Conservation (phyloP, 2,888 invertebrate genomes). For the Epistrophe grossulariae region DNA sequence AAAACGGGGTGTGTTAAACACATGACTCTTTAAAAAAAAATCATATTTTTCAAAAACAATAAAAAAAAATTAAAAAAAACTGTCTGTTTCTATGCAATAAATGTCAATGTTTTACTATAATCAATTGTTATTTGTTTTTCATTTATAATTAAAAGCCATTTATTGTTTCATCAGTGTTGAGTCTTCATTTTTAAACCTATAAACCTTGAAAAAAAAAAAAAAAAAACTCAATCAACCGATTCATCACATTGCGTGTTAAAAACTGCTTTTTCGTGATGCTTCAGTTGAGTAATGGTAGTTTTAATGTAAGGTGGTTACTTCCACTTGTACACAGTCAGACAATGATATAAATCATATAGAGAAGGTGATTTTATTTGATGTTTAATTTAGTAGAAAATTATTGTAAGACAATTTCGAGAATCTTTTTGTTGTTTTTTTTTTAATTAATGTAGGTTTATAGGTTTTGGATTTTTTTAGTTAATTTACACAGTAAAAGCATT, state of each 20-base stretch:
- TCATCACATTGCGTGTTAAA: constrained; percentile 72
- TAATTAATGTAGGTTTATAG: not conserved
- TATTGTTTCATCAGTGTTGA: constrained; percentile 16
- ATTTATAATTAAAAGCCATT: constrained; percentile 37
- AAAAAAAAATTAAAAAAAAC: not conserved
- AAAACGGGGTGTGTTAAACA: not conserved
- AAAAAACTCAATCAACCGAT: constrained; percentile 62
- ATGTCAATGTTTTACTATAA: constrained; percentile 8
- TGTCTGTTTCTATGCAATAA: constrained; percentile 25
- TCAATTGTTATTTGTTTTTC: constrained; percentile 14
- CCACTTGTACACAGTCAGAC: constrained; percentile 13
- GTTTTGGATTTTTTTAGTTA: not conserved
- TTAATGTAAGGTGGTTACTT: constrained; percentile 63
- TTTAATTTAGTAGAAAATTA: constrained; percentile 61
- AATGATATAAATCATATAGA: constrained; percentile 11
- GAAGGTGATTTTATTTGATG: constrained; percentile 20
- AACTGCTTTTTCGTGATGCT: constrained; percentile 77
- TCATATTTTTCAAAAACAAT: not conserved
- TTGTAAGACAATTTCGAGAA: constrained; percentile 11
- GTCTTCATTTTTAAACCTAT: constrained; percentile 28
- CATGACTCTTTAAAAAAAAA: not conserved
- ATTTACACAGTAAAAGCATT: not conserved
- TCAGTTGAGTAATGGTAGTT: constrained; percentile 76
- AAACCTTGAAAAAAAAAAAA: constrained; percentile 53
- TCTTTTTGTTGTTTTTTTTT: not conserved